phyloP scores from a whole-genome alignment of 1,140 invertebrate genomes.

The Bombus pascuorum region DNA sequence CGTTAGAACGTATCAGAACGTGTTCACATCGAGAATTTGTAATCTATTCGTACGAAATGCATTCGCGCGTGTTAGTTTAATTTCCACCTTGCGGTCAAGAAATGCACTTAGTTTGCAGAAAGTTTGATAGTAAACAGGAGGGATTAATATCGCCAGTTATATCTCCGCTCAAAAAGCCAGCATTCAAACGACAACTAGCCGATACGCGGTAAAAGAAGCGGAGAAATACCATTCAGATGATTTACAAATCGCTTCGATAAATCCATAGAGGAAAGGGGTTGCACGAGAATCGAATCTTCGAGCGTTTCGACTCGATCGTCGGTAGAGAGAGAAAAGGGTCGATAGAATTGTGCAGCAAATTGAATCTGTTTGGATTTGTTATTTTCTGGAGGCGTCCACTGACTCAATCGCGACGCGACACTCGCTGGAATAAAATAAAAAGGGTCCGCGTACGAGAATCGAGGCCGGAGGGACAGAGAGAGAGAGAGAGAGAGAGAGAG shows the following conservation, averaged over 20 bases:
- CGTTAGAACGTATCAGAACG: no score
- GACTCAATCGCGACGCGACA: not conserved
- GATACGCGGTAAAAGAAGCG: no score
- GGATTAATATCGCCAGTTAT: no score
- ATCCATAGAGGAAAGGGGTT: no score
- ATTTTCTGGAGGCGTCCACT: not conserved
- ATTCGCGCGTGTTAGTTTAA: no score
- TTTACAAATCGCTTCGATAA: not conserved
- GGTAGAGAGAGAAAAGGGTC: not conserved
- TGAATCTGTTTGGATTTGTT: constrained; percentile 23
- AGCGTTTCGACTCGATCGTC: not conserved
- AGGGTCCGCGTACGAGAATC: not conserved
- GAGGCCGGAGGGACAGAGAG: not conserved
- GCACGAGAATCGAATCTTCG: not conserved
- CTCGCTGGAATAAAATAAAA: constrained; percentile 2
- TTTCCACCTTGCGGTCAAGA: no score
- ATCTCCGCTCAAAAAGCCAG: no score
- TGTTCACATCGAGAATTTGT: no score
- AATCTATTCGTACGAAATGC: no score
- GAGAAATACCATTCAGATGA: not conserved
- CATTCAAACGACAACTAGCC: no score
- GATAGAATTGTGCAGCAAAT: not conserved
- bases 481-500: not conserved
- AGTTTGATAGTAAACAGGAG: no score
- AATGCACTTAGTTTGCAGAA: no score